phyloP scores from a whole-genome alignment of 2,113 vertebrate species.

The Tamias sibiricus region DNA sequence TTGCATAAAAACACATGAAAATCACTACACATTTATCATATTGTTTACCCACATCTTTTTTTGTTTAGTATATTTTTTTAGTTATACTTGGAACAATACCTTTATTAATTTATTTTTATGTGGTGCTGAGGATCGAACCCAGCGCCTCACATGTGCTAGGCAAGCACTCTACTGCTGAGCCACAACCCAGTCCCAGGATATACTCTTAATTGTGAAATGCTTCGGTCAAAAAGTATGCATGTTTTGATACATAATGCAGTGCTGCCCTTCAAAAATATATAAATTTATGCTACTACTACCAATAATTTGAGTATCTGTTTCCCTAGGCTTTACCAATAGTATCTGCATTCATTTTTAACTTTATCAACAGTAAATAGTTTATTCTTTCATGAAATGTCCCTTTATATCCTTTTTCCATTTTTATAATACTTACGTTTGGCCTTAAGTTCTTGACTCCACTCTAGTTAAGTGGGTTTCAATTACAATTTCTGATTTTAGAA shows the following conservation, averaged over 20 bases:
- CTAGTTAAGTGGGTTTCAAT: constrained; percentile 14
- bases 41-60: not conserved
- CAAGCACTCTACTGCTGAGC: no score
- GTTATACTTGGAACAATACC: no score
- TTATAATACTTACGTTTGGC: not conserved
- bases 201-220: not conserved
- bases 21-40: not conserved
- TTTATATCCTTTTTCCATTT: not conserved
- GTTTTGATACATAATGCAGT: not conserved
- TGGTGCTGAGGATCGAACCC: no score
- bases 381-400: not conserved
- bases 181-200: not conserved
- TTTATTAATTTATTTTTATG: no score
- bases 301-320: not conserved
- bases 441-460: not conserved
- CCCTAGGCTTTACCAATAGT: not conserved
- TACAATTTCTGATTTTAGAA: constrained; percentile 36
- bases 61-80: no score
- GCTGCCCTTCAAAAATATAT: not conserved
- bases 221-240: not conserved
- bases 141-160: no score
- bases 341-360: not conserved
- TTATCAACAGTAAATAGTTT: not conserved
- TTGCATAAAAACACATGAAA: not conserved
- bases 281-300: not conserved